Conservation (phyloP, 2,113 vertebrate species). For the Aldabrachelys gigantea region DNA sequence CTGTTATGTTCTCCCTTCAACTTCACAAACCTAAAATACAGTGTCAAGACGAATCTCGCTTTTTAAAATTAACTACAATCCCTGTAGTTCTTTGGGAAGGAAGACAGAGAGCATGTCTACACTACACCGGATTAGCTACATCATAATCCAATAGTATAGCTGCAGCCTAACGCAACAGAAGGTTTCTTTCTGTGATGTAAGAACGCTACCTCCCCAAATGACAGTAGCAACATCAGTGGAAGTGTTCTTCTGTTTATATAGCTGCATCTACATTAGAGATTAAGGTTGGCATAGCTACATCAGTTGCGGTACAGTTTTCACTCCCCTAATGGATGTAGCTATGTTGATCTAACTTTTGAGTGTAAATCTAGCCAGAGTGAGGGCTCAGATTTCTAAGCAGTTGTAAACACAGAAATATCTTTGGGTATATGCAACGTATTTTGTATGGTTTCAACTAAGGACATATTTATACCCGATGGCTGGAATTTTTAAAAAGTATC, state of each 20-base stretch:
- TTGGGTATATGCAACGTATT: neutral
- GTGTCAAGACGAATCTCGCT: neutral
- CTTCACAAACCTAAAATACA: neutral
- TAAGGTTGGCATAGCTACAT: neutral
- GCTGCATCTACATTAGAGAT: neutral
- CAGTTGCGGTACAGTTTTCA: too few species aligned
- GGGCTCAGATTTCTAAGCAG: neutral
- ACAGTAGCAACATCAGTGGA: neutral
- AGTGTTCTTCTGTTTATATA: neutral
- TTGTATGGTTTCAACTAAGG: neutral
- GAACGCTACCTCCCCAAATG: neutral
- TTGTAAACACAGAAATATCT: neutral
- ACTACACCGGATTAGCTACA: neutral
- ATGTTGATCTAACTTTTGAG: neutral
- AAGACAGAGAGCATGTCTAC: neutral
- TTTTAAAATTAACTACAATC: neutral
- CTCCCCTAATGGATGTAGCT: too few species aligned
- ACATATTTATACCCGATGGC: neutral
- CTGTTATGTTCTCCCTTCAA: neutral
- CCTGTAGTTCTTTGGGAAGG: neutral
- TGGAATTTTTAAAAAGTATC: neutral
- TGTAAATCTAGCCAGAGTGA: neutral
- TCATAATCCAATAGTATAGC: neutral
- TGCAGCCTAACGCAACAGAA: neutral
- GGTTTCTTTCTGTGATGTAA: neutral